These are phyloP conservation scores for Leptogaster cylindrica DNA, from an alignment of 2,888 invertebrate species.

Conservation along the genomic window DNA sequence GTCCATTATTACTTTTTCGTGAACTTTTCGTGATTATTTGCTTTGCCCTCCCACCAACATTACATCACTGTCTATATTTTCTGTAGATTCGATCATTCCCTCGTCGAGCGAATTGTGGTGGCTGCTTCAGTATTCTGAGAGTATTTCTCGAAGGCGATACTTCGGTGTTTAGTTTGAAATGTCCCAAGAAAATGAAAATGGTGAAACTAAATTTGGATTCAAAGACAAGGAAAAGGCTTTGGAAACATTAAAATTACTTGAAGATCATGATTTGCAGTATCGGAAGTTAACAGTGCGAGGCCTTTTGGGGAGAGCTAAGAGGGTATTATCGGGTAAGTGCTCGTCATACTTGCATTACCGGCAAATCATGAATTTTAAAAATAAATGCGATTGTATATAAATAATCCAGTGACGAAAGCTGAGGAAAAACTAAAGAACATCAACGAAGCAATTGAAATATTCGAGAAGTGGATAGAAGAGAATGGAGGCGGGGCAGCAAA, in stretches of 20 bases:
- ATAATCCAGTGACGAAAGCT: constrained; percentile 70
- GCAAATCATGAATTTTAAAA: constrained; percentile 49
- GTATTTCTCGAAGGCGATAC: not conserved
- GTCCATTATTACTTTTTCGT: not conserved
- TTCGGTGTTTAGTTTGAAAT: constrained; percentile 52
- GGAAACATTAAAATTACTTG: constrained; percentile 70
- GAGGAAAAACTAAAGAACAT: constrained; percentile 74
- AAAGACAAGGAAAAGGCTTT: constrained; percentile 74
- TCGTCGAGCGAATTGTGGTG: not conserved
- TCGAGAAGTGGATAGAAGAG: constrained; percentile 71
- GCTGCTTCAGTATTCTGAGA: not conserved
- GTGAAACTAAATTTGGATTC: constrained; percentile 72
- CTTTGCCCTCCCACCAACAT: not conserved
- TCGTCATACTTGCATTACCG: not conserved
- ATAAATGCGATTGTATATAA: constrained; percentile 49
- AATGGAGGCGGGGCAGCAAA: constrained; percentile 60
- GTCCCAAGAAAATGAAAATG: constrained; percentile 65
- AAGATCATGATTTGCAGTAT: constrained; percentile 71
- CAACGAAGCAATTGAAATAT: constrained; percentile 72
- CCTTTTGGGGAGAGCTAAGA: constrained; percentile 65
- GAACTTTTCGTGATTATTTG: not conserved
- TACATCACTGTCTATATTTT: constrained; percentile 8
- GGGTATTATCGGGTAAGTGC: constrained; percentile 63
- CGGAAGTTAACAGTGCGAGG: constrained; percentile 70
- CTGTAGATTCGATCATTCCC: constrained; percentile 4